Evolutionary conservation across 2,113 vertebrate species (phyloP).

Genomic region (Agelaius phoeniceus): DNA sequence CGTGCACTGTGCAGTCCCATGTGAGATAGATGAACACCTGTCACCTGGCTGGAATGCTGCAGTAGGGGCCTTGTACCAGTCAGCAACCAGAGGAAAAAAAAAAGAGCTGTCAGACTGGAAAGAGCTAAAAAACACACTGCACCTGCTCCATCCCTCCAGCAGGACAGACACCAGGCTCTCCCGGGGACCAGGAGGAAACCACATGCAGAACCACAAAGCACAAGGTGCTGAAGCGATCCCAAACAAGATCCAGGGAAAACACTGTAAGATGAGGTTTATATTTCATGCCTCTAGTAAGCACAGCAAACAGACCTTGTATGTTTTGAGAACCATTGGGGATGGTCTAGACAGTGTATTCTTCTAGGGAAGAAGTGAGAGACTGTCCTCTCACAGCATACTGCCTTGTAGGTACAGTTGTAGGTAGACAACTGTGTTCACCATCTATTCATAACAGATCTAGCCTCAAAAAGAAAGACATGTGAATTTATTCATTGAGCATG

Average conservation of each 20-base stretch:
- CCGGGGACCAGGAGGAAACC: background rate
- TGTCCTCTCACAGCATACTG: background rate
- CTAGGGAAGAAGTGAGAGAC: background rate
- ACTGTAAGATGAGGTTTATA: background rate
- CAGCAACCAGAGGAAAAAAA: background rate
- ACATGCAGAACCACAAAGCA: background rate
- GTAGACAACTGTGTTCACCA: background rate
- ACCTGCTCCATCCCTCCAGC: background rate
- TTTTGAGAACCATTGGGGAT: background rate
- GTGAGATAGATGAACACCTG: background rate
- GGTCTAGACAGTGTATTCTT: background rate
- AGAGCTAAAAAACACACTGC: accelerated
- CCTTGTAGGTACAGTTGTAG: background rate
- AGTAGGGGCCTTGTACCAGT: too few relatives aligned
- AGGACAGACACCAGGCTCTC: background rate
- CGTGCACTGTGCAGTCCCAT: background rate
- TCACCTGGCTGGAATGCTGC: too few relatives aligned
- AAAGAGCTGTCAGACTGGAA: background rate
- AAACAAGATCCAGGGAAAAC: background rate
- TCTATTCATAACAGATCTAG: background rate
- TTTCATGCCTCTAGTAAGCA: background rate
- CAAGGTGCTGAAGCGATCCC: background rate
- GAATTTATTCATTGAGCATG: background rate
- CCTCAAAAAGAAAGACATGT: background rate
- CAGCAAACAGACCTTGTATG: background rate